Conservation (phyloP, 2,888 invertebrate genomes). For the Ectemnius cavifrons region DNA sequence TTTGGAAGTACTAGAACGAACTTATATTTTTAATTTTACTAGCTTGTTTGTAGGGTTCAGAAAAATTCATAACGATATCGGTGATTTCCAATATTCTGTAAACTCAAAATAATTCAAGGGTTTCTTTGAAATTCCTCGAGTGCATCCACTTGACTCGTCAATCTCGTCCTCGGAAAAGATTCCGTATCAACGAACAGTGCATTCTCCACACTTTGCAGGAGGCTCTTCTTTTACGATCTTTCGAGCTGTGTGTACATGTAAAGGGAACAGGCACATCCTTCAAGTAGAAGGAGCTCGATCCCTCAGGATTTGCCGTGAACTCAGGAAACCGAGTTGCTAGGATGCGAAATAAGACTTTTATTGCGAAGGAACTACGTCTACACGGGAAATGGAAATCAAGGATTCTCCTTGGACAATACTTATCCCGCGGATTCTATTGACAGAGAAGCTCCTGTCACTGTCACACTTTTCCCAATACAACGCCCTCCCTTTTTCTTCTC, state of each 20-base stretch:
- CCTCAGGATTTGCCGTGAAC: slow-evolving; percentile 39
- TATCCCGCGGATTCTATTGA: slow-evolving; percentile 17
- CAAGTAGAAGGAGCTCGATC: slow-evolving; percentile 25
- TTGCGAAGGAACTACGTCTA: slow-evolving; percentile 14
- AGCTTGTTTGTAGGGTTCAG: too few species aligned
- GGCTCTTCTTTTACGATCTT: slow-evolving; percentile 7
- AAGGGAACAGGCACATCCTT: slow-evolving; percentile 12
- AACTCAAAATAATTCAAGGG: too few species aligned
- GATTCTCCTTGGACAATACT: background rate
- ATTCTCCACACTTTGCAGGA: background rate
- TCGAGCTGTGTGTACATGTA: slow-evolving; percentile 6
- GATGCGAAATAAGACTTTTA: slow-evolving; percentile 35
- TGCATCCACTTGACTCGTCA: too few species aligned
- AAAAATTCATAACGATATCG: too few species aligned
- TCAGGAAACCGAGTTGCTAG: slow-evolving; percentile 31
- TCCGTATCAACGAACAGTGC: too few species aligned
- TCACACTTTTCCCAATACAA: too few species aligned
- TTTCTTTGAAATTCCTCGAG: too few species aligned
- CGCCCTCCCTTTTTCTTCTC: background rate
- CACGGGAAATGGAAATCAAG: slow-evolving; percentile 41
- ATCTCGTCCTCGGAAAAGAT: too few species aligned
- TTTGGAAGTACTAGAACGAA: too few species aligned
- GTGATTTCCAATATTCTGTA: too few species aligned
- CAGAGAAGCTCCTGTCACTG: too few species aligned
- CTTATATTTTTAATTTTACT: too few species aligned